These are phyloP conservation scores for Leptobrachium ailaonicum DNA, from an alignment of 2,113 vertebrate species.

Conservation along the genomic window DNA sequence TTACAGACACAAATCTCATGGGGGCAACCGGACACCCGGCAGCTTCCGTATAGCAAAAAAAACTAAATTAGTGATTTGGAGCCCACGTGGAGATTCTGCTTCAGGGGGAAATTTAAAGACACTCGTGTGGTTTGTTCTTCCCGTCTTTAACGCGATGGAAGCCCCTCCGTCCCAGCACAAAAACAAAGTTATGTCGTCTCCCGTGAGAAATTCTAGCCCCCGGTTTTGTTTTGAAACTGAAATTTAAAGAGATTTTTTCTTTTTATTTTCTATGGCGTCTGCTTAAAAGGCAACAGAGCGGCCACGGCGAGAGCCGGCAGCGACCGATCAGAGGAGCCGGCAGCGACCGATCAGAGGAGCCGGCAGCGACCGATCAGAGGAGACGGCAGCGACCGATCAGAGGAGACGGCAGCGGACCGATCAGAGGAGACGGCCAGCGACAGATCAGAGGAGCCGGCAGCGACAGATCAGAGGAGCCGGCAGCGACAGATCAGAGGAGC, in stretches of 20 bases:
- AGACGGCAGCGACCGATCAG: neutral
- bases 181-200: neutral
- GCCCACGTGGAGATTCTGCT: neutral
- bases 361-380: neutral
- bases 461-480: neutral
- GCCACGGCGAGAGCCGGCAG: neutral
- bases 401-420: neutral
- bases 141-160: neutral
- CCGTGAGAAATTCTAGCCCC: slow-evolving; percentile 4
- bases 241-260: too few species aligned
- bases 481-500: neutral
- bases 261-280: neutral
- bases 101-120: neutral
- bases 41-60: neutral
- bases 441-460: neutral
- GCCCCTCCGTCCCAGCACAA: neutral
- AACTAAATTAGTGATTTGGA: neutral
- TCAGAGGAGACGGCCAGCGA: neutral
- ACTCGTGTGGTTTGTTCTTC: neutral
- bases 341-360: neutral
- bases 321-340: neutral
- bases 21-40: too few species aligned
- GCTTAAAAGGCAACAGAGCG: neutral
- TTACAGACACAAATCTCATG: too few species aligned
- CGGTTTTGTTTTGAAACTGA: too few species aligned